Evolutionary conservation across 2,888 invertebrate species (phyloP).

Genomic region (Chouioia cunea): DNA sequence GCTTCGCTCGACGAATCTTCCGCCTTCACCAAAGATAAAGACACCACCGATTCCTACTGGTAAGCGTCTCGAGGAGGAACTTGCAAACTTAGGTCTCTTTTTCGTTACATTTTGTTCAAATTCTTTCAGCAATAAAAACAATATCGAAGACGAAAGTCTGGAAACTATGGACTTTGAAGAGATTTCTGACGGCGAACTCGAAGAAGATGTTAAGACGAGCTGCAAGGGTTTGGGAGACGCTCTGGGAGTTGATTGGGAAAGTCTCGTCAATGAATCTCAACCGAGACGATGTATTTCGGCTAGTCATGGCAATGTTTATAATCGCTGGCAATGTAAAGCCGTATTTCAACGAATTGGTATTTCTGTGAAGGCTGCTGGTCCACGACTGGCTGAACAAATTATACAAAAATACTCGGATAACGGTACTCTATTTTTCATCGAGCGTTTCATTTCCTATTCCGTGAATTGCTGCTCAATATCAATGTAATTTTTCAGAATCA

Average conservation of each 20-base stretch:
- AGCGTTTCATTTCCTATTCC: background rate
- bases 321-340: constrained; percentile 85
- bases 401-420: constrained; percentile 59
- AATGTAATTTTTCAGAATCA: constrained; percentile 51
- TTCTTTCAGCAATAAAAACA: constrained; percentile 69
- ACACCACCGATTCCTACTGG: constrained; percentile 51
- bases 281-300: constrained; percentile 65
- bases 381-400: constrained; percentile 70
- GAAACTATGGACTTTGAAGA: constrained; percentile 88
- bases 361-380: constrained; percentile 83
- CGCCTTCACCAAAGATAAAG: constrained; percentile 58
- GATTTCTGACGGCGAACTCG: constrained; percentile 90
- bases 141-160: constrained; percentile 78
- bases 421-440: constrained; percentile 41
- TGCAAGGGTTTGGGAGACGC: constrained; percentile 86
- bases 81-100: too few relatives aligned
- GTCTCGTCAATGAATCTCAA: constrained; percentile 84
- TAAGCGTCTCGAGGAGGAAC: too few relatives aligned
- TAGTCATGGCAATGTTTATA: constrained; percentile 74
- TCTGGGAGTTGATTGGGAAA: constrained; percentile 96
- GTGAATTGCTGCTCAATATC: background rate
- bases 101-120: too few relatives aligned
- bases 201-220: constrained; percentile 79
- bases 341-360: constrained; percentile 86
- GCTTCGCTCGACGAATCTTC: constrained; percentile 57